phyloP scores from a whole-genome alignment of 2,113 vertebrate species.

The Spea multiplicata region DNA sequence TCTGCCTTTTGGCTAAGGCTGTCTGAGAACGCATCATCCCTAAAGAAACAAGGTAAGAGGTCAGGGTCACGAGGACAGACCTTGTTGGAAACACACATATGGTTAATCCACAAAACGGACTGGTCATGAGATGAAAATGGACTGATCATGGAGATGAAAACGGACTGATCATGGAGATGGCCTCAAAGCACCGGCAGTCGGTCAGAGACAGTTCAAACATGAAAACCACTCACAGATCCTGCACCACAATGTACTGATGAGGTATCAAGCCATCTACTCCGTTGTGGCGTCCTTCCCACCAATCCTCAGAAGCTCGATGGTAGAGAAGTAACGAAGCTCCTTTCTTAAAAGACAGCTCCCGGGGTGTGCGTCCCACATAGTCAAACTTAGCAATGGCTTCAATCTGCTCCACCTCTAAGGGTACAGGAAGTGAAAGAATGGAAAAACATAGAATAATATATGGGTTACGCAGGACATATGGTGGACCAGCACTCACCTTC shows the following conservation, averaged over 20 bases:
- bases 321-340: slow-evolving; percentile 93
- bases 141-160: background rate
- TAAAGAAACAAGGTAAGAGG: slow-evolving; percentile 56
- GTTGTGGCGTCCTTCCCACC: slow-evolving; percentile 97
- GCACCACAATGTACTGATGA: slow-evolving; percentile 97
- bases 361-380: slow-evolving; percentile 84
- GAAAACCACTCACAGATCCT: slow-evolving; percentile 88
- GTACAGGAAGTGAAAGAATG: slow-evolving; percentile 43
- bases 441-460: background rate
- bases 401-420: slow-evolving; percentile 92
- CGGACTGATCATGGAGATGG: background rate
- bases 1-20: slow-evolving; percentile 97
- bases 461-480: background rate
- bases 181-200: background rate
- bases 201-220: background rate
- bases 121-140: background rate
- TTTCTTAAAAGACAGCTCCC: slow-evolving; percentile 96
- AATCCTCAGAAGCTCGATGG: slow-evolving; percentile 92
- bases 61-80: background rate
- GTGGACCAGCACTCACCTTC: slow-evolving; percentile 78
- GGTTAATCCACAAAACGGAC: background rate
- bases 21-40: slow-evolving; percentile 96
- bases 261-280: slow-evolving; percentile 96
- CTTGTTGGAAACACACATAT: background rate
- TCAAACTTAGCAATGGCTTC: slow-evolving; percentile 99